A percentile compares a stretch with the other conserved stretches of the same genome.
Conservation (phyloP, 1,140 invertebrate species). For the Zaprionus davidi region DNA sequence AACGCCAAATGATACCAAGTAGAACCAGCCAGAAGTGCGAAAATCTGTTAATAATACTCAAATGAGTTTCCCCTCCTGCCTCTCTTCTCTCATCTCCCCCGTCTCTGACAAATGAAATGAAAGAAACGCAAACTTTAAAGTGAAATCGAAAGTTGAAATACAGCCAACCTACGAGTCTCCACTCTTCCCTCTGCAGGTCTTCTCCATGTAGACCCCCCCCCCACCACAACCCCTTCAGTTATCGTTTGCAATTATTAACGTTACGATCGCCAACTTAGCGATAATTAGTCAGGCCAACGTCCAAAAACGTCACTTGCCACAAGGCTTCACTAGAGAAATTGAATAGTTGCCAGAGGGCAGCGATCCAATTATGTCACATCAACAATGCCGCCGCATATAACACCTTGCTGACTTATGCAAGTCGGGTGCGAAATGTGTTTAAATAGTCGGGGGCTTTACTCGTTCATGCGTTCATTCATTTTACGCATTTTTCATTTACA, state of each 20-base stretch:
- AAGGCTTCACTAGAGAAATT: constrained; percentile 11
- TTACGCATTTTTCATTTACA: neutral
- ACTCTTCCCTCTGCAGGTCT: neutral
- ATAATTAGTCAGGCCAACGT: constrained; percentile 53
- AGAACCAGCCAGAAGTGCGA: constrained; percentile 3
- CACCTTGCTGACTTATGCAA: constrained; percentile 1
- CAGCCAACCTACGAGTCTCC: neutral
- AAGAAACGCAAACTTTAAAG: constrained; percentile 32
- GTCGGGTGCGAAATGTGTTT: neutral
- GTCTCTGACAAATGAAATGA: neutral
- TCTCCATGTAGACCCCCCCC: neutral
- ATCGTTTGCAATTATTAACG: constrained; percentile 49
- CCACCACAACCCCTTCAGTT: constrained; percentile 20
- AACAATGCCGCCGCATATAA: constrained; percentile 3
- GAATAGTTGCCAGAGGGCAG: constrained; percentile 37
- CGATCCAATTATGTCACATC: constrained; percentile 65
- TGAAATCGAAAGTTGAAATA: constrained; percentile 68
- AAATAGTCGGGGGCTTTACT: neutral
- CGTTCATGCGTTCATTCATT: neutral
- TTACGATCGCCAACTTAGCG: constrained; percentile 28
- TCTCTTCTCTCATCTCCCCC: neutral
- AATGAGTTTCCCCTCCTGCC: neutral
- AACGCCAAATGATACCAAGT: neutral
- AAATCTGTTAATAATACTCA: constrained; percentile 8
- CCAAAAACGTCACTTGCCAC: constrained; percentile 6